Evolutionary conservation across 64 coral and sea anemone species (phyloP), one percentile per base, ranked within the genome.

Genomic region (Platygyra sinensis): DNA sequence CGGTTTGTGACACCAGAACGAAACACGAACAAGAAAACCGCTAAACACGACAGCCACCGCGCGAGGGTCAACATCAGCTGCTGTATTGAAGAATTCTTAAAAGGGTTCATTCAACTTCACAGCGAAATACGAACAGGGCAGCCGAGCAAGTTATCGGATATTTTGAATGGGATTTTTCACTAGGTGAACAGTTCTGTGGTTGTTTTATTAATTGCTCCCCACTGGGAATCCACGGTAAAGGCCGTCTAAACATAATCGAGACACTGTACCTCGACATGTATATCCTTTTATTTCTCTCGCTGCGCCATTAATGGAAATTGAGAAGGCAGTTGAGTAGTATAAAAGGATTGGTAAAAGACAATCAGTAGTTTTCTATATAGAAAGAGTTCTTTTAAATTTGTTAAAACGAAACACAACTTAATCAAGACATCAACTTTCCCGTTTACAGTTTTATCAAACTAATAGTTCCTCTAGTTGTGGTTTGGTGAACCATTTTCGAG

Each of bases 191-290:
- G 73, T 89, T 82, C 82, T 89, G 71, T 74, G 88, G 92, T 94
- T 75, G 78, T 89, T 76, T 85, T 85, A 88, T 85, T 88, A 94
- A 94, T 94, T 94, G 88, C 92, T 60, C 92, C 92, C 92, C 78
- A 94, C 92, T 94, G 92, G 63, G 87, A 89, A n/a, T 30, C 15
- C 62, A 74, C 77, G 67, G 79, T 64, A 22, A 75, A 74, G 62
- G 33, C 49, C 78, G 63, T 85, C 81, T 85, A 42, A 85, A 85
- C 60, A 85, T 65, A 50, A 20, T 24, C 16, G 33, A 50, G 19
- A 8, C 80, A 50, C 6, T 32, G 32, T 49, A 10, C 20, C 80
- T 27, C 62, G 36, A 69, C 17, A 52, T 71, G 13, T 67, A 27
- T 10, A 36, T 19, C 22, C 61, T 3, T 65, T 83, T 18, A 64